These are phyloP conservation scores for Lutraria rhynchaena DNA, from an alignment of 1,140 invertebrate species.

Conservation along the genomic window DNA sequence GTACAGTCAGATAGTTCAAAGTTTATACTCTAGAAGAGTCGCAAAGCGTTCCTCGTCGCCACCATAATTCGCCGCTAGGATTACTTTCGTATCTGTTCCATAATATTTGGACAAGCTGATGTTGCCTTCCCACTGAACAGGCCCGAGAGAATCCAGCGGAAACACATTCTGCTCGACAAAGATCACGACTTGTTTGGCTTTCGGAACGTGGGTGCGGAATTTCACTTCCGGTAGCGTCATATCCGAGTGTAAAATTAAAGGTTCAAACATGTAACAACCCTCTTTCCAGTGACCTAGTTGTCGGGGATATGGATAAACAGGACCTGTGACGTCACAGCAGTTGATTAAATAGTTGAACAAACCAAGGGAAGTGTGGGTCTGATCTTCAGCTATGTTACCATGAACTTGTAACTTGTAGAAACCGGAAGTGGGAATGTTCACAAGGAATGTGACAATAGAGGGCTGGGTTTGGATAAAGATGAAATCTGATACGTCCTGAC, in stretches of 20 bases:
- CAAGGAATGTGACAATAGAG: slow-evolving; percentile 73
- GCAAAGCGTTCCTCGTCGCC: slow-evolving; percentile 76
- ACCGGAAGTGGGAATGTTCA: slow-evolving; percentile 75
- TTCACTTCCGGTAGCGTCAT: slow-evolving; percentile 64
- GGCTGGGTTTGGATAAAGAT: slow-evolving; percentile 78
- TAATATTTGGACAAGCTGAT: slow-evolving; percentile 69
- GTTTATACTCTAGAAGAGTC: slow-evolving; percentile 79
- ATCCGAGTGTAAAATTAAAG: slow-evolving; percentile 67
- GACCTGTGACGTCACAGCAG: slow-evolving; percentile 64
- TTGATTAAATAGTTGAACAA: slow-evolving; percentile 82
- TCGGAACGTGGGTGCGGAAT: slow-evolving; percentile 76
- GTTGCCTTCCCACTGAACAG: slow-evolving; percentile 77
- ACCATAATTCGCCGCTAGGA: slow-evolving; percentile 80
- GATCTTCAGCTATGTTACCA: slow-evolving; percentile 77
- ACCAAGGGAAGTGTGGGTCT: slow-evolving; percentile 79
- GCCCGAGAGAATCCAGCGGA: slow-evolving; percentile 69
- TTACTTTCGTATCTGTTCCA: slow-evolving; percentile 70
- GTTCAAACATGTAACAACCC: slow-evolving; percentile 80
- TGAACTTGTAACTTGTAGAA: slow-evolving; percentile 82
- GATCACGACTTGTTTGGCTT: slow-evolving; percentile 78
- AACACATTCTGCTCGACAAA: slow-evolving; percentile 79
- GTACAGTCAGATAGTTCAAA: slow-evolving; percentile 57
- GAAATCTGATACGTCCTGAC: slow-evolving; percentile 77
- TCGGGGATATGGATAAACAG: slow-evolving; percentile 76
- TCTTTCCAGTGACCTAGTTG: slow-evolving; percentile 82